These are phyloP conservation scores for Pterocles orientalis DNA, from an alignment of 2,113 vertebrate genomes.

Conservation along the genomic window DNA sequence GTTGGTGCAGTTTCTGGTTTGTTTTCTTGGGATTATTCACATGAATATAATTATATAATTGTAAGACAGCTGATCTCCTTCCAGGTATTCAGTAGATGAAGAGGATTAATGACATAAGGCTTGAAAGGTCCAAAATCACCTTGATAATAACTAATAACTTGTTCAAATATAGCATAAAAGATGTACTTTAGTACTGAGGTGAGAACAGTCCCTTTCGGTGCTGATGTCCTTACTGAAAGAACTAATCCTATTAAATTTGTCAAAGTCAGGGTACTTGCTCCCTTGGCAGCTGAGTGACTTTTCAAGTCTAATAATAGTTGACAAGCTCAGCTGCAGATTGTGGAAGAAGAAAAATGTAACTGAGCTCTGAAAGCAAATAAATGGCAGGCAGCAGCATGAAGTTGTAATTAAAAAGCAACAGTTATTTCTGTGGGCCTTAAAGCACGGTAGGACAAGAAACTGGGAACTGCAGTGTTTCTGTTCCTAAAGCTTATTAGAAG, in stretches of 20 bases:
- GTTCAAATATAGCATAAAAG: not conserved
- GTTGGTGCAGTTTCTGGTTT: not conserved
- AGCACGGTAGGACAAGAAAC: not conserved
- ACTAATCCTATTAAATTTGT: conserved; percentile 26
- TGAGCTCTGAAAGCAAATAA: not conserved
- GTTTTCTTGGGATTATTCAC: not conserved
- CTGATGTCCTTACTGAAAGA: not conserved
- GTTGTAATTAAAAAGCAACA: not conserved
- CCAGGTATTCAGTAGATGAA: not conserved
- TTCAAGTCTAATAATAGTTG: not conserved
- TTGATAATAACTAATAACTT: not conserved
- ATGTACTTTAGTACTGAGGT: not conserved
- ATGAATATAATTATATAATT: not conserved
- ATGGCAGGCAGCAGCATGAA: not conserved
- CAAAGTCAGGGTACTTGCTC: not conserved
- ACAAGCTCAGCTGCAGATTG: not conserved
- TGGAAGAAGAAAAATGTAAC: not conserved
- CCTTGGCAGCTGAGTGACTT: conserved; percentile 17
- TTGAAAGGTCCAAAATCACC: not conserved
- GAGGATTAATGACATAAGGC: not conserved
- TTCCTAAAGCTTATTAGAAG: not conserved
- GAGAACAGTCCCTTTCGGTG: not conserved
- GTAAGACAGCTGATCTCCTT: not conserved
- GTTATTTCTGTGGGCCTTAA: not conserved
- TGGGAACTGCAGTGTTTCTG: not conserved